Base-by-base conservation (phyloP, 2,888 invertebrate species). In the Torymus tubicola region DNA sequence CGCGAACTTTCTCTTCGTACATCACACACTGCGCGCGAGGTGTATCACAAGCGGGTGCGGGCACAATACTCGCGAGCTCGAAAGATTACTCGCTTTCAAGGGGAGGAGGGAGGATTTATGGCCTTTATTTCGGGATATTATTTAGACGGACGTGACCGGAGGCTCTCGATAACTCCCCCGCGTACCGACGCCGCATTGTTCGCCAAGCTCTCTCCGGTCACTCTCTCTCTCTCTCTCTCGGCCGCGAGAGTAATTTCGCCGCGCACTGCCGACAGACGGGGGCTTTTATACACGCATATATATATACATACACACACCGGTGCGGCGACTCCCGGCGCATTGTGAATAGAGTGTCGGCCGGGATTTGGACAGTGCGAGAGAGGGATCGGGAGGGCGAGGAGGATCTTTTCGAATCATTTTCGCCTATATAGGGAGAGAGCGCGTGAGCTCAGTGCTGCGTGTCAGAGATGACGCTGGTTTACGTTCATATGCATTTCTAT, bases 61-160 rank as follows among this genome's bases (percentile, higher is more conserved):
- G 52, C 53, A 68, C 75, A 70, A 75, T 70, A 74, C 70, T 55
- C 71, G 42, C 42, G 42, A 42, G 42, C 53, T 60, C 81, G 77
- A 77, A 81, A 81, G 81, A 81, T 81, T 81, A 81, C 72, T 68
- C 69, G 72, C 70, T 64, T 70, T 69, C 68, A 3, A 14, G 13
- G 42, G 21, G 21, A 21, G 42, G 42, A 42, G 31, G 21, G 65
- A 60, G 71, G 78, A 80, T 83, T 78, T 77, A 77, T 53, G 74
- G 67, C 55, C 81, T 77, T 77, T 77, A 81, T 81, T 76, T 72
- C 63, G 68, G 68, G 68, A 77, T 81, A 81, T 81, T 77, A 81
- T 81, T 81, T 77, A 71, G 81, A 69, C 77, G 52, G 68, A 72
- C 80, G 65, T 75, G 75, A 71, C 70, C 24, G 61, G 64, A 42